Percentiles rank a stretch among this genome's conserved stretches.
These are phyloP conservation scores for Calycopis cecrops DNA, from an alignment of 1,140 invertebrate species.

Conservation along the genomic window DNA sequence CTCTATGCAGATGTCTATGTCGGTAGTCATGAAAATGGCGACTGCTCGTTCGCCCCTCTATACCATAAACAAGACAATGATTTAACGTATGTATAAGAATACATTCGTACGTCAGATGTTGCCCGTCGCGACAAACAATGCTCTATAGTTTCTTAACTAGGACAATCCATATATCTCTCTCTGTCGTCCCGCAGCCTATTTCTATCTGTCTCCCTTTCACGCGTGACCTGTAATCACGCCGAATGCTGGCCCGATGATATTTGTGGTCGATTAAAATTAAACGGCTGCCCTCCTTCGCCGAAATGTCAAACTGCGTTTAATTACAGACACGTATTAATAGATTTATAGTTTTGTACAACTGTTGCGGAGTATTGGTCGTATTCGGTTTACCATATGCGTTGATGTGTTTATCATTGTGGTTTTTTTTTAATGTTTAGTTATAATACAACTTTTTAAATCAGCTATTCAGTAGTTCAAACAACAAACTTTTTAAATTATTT, in stretches of 20 bases:
- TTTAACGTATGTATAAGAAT: not conserved
- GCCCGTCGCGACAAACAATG: constrained; percentile 55
- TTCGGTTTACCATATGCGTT: too few species aligned
- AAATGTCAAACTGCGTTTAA: constrained; percentile 72
- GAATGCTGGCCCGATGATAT: constrained; percentile 68
- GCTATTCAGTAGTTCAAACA: too few species aligned
- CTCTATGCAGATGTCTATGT: too few species aligned
- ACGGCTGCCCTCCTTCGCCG: constrained; percentile 66
- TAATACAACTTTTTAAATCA: too few species aligned
- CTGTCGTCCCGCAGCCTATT: constrained; percentile 37
- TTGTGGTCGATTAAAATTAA: constrained; percentile 73
- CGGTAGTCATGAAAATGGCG: too few species aligned
- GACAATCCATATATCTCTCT: constrained; percentile 54
- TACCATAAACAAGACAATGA: too few species aligned
- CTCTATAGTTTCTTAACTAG: constrained; percentile 56
- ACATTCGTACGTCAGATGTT: constrained; percentile 24
- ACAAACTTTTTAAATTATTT: too few species aligned
- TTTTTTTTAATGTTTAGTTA: too few species aligned
- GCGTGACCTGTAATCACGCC: constrained; percentile 48
- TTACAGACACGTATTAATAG: constrained; percentile 66
- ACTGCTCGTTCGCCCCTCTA: too few species aligned
- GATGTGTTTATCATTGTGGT: too few species aligned
- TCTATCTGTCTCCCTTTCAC: constrained; percentile 38
- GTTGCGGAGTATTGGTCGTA: too few species aligned
- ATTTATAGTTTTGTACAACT: constrained; percentile 19